Base-by-base conservation (phyloP, 2,113 vertebrate genomes). In the Hippocampus comes region DNA sequence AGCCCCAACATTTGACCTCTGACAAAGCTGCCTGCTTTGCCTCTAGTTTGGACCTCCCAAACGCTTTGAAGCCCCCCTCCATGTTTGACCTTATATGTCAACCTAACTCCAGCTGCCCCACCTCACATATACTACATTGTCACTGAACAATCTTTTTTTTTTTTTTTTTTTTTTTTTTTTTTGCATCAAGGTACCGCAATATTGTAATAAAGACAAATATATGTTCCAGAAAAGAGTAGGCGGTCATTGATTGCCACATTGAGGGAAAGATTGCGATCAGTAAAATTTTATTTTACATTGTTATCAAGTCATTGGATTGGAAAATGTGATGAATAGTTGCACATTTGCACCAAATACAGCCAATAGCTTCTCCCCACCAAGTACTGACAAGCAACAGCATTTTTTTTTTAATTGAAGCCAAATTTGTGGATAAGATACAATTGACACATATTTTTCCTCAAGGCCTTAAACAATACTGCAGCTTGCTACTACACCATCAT, bases 1-100 rank as follows among this genome's bases (percentile, higher is more conserved):
- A 95, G 84, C 87, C 95, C 96, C 49, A 95, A 94, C 85, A 94
- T 93, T 70, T 96, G 95, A 94, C 91, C 87, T 79, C 84, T 77
- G 84, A 81, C 74, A 75, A 73, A 73, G 74, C 80, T 56, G 73
- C 80, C 76, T 71, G 78, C 73, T 83, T 74, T 80, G 67, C 75
- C 77, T 65, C 79, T 41, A 14, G 4, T 25, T 78, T 78, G 82
- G 83, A 90, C 87, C 86, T 89, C 84, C 69, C 10, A 71, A 70
- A 43, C 71, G 69, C 78, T 80, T 77, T 82, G 77, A 76, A 78
- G 72, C 77, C 72, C 59, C 60, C 65, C 64, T 55, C 57, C 38
- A 68, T 75, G 76, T 86, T 79, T 78, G 56, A 81, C 51, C 43
- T 55, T 68, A 63, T 68, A 75, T 67, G 75, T 48, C 76, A 75